phyloP scores from a whole-genome alignment of 2,888 invertebrate species.

The Glaucopsyche alexis region DNA sequence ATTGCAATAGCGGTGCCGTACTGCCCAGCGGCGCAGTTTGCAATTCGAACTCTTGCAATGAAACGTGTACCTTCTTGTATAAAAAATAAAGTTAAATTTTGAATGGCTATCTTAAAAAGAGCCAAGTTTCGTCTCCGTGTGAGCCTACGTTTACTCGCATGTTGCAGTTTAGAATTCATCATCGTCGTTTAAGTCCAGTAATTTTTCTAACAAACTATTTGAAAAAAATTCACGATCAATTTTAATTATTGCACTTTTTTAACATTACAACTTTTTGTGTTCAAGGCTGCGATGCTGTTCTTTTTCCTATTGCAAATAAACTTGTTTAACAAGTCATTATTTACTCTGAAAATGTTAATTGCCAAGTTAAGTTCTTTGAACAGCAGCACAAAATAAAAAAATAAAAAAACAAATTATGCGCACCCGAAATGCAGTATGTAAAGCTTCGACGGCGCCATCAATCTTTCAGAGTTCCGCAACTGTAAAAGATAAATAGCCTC shows the following conservation, averaged over 20 bases:
- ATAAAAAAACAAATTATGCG: slow-evolving; percentile 1
- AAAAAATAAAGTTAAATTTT: too few relatives aligned
- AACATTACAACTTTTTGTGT: too few relatives aligned
- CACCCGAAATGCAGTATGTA: slow-evolving; percentile 48
- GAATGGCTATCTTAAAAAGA: too few relatives aligned
- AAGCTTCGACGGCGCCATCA: slow-evolving; percentile 54
- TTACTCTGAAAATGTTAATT: background rate
- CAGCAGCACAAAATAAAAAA: background rate
- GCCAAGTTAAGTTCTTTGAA: background rate
- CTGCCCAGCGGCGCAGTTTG: too few relatives aligned
- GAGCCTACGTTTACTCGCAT: too few relatives aligned
- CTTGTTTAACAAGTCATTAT: background rate
- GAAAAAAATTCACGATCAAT: background rate
- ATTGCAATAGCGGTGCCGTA: too few relatives aligned
- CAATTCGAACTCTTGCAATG: too few relatives aligned
- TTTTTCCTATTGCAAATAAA: slow-evolving; percentile 1
- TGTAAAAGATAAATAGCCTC: slow-evolving; percentile 58
- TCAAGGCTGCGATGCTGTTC: background rate
- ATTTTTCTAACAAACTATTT: background rate
- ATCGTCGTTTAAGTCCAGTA: too few relatives aligned
- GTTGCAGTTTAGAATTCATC: too few relatives aligned
- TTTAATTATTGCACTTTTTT: too few relatives aligned
- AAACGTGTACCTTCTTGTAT: too few relatives aligned
- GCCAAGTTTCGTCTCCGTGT: too few relatives aligned
- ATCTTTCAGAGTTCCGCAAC: slow-evolving; percentile 47